Percentiles rank a stretch among this genome's conserved stretches.
These are phyloP conservation scores for Gila orcuttii DNA, from an alignment of 2,113 vertebrate species.

Conservation along the genomic window DNA sequence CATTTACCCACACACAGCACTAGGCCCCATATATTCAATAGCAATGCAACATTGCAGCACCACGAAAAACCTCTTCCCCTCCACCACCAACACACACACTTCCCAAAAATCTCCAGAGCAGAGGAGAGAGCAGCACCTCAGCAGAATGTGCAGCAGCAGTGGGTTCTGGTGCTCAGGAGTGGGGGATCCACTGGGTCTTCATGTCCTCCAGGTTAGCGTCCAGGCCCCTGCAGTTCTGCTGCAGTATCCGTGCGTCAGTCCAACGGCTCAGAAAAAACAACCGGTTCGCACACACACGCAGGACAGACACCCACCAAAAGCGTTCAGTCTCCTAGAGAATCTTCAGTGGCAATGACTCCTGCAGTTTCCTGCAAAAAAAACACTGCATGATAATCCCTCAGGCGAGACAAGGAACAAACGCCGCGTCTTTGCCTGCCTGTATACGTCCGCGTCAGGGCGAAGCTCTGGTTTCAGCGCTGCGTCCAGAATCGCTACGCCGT, in stretches of 20 bases:
- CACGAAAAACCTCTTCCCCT: constrained; percentile 29
- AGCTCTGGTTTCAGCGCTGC: constrained; percentile 67
- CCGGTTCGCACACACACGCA: background rate
- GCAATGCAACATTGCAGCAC: constrained; percentile 10
- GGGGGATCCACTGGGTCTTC: constrained; percentile 76
- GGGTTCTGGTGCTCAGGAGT: constrained; percentile 70
- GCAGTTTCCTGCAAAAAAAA: background rate
- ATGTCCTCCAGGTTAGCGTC: constrained; percentile 74
- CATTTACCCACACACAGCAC: constrained; percentile 3
- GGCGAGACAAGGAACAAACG: background rate
- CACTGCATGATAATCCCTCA: constrained; percentile 37
- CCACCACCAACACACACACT: constrained; percentile 41
- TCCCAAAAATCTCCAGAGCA: constrained; percentile 67
- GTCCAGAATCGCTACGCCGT: constrained; percentile 70
- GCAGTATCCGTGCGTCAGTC: constrained; percentile 79
- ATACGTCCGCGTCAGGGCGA: constrained; percentile 56
- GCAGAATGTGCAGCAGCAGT: constrained; percentile 65
- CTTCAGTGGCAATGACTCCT: background rate
- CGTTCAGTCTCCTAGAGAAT: constrained; percentile 19
- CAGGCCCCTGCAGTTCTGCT: constrained; percentile 79
- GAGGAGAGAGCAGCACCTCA: constrained; percentile 73
- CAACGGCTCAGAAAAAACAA: constrained; percentile 60
- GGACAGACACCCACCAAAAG: constrained; percentile 23
- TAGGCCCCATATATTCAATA: background rate
- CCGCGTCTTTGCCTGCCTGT: constrained; percentile 6